A percentile compares a stretch with the other conserved stretches of the same genome.
These are phyloP conservation scores for Phasia obesa DNA, from an alignment of 2,888 invertebrate genomes.

Conservation along the genomic window DNA sequence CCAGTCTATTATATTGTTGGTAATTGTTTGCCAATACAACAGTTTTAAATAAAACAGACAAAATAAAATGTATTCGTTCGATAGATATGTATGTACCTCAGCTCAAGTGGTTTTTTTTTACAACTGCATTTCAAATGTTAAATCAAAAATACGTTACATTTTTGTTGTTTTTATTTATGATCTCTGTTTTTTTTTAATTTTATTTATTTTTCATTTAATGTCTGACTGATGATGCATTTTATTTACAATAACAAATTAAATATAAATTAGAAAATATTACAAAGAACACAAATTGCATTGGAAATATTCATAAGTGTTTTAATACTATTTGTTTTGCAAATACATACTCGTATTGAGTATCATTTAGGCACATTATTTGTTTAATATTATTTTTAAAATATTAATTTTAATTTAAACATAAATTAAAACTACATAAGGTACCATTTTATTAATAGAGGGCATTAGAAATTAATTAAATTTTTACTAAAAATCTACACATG, in stretches of 20 bases:
- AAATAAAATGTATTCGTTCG: slow-evolving; percentile 28
- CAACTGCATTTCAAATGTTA: slow-evolving; percentile 34
- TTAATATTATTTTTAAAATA: slow-evolving; percentile 20
- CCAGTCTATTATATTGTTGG: slow-evolving; percentile 25
- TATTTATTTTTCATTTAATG: slow-evolving; percentile 31
- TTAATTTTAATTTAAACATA: slow-evolving; percentile 22
- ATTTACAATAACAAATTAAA: slow-evolving; percentile 60
- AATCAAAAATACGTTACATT: slow-evolving; percentile 50
- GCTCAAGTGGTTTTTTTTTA: slow-evolving; percentile 65
- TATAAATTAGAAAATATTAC: slow-evolving; percentile 10
- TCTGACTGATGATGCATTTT: slow-evolving; percentile 45
- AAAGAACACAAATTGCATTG: slow-evolving; percentile 32
- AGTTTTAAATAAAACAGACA: slow-evolving; percentile 49
- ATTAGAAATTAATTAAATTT: slow-evolving; percentile 11
- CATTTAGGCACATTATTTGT: slow-evolving; percentile 52
- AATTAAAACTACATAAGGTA: slow-evolving; percentile 51
- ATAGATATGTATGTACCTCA: slow-evolving; percentile 46
- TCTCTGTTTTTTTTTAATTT: slow-evolving; percentile 22
- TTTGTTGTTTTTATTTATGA: slow-evolving; percentile 33
- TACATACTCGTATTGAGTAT: slow-evolving; percentile 36
- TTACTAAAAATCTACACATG: slow-evolving; percentile 9
- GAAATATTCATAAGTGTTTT: slow-evolving; percentile 16
- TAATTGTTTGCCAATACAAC: slow-evolving; percentile 62
- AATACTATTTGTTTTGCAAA: slow-evolving; percentile 36
- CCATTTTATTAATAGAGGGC: slow-evolving; percentile 34